Evolutionary conservation across 2,797 vertebrate genomes (phyloP).

Genomic region (Hyperoplus lanceolatus): DNA sequence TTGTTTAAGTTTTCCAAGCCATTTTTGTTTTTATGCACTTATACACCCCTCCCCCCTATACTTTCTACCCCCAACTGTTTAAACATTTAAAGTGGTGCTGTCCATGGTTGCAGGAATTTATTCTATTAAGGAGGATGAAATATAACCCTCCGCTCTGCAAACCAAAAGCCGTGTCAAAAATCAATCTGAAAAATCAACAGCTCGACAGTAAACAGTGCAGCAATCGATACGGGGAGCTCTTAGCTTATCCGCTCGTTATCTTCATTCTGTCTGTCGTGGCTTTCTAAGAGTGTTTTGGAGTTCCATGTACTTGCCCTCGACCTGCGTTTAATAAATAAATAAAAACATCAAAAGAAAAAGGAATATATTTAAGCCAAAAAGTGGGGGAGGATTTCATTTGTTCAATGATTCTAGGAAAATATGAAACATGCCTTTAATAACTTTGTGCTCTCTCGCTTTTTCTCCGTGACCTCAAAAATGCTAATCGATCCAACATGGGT

Average conservation of each 20-base stretch:
- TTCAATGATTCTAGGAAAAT: constrained; percentile 46
- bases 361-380: constrained; percentile 28
- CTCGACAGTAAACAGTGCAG: constrained; percentile 2
- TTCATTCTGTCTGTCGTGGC: constrained; percentile 21
- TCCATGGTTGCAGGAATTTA: constrained; percentile 12
- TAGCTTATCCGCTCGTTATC: constrained; percentile 6
- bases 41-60: not conserved
- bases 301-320: constrained; percentile 16
- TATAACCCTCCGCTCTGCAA: constrained; percentile 10
- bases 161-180: constrained; percentile 24
- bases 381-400: constrained; percentile 50
- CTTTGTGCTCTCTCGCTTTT: constrained; percentile 61
- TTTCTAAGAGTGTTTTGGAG: constrained; percentile 22
- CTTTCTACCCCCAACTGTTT: not conserved
- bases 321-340: constrained; percentile 22
- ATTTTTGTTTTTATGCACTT: constrained; percentile 4
- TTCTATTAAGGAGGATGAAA: constrained; percentile 12
- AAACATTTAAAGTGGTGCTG: constrained; percentile 2
- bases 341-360: constrained; percentile 42
- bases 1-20: not conserved
- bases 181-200: constrained; percentile 18
- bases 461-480: constrained; percentile 67
- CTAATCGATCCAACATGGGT: constrained; percentile 77
- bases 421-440: constrained; percentile 66
- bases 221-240: not conserved